Evolutionary conservation across 2,113 vertebrate genomes (phyloP).

Genomic region (Carlito syrichta): DNA sequence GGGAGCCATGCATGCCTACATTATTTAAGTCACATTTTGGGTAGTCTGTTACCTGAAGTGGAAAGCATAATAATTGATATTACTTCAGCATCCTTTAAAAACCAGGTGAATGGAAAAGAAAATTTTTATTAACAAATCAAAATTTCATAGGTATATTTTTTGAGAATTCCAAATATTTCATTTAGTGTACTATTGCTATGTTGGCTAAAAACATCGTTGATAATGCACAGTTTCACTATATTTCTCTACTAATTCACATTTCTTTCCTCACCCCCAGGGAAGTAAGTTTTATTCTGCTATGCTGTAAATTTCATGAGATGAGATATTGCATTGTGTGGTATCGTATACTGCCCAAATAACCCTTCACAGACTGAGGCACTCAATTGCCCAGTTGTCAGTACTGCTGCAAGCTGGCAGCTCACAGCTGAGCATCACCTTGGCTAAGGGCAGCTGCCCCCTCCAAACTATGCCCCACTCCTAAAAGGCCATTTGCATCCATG

Average conservation of each 20-base stretch:
- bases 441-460: neutral
- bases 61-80: neutral
- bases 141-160: neutral
- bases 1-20: neutral
- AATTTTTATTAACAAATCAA: neutral
- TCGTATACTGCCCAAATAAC: neutral
- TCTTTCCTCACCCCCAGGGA: accelerated
- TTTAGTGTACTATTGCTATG: too few relatives aligned
- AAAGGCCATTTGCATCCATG: neutral
- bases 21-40: neutral
- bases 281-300: neutral
- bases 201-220: neutral
- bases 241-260: neutral
- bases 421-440: neutral
- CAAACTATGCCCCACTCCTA: neutral
- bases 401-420: neutral
- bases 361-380: neutral
- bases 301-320: neutral
- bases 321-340: neutral
- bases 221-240: neutral
- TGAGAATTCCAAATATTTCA: neutral
- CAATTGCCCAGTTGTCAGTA: neutral
- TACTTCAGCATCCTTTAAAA: neutral
- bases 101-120: neutral
- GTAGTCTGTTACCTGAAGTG: neutral